These are phyloP conservation scores for Helleia helle DNA, from an alignment of 2,888 invertebrate species.

Conservation along the genomic window DNA sequence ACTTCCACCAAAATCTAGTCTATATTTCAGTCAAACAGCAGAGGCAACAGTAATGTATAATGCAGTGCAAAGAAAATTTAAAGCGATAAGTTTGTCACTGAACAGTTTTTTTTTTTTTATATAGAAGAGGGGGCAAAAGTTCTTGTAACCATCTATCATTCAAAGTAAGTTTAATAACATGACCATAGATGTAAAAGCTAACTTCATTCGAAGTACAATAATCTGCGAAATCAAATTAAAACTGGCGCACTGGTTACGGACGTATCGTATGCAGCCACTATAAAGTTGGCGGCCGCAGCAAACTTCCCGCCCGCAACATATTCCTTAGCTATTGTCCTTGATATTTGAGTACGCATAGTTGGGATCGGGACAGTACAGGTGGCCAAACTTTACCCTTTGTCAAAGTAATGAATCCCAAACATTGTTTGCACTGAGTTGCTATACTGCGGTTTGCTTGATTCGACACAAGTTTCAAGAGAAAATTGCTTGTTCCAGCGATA, in stretches of 20 bases:
- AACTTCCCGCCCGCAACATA: slow-evolving; percentile 17
- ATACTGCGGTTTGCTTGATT: slow-evolving; percentile 20
- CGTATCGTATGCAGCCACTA: not conserved
- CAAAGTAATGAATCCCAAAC: slow-evolving; percentile 26
- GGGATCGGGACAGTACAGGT: slow-evolving; percentile 20
- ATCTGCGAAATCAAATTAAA: not conserved
- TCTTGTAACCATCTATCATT: no score
- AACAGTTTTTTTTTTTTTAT: no score
- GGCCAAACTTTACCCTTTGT: slow-evolving; percentile 29
- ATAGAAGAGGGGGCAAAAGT: no score
- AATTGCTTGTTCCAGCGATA: not conserved
- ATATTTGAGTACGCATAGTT: slow-evolving; percentile 24
- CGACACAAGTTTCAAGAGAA: slow-evolving; percentile 9
- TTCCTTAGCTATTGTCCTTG: slow-evolving; percentile 19
- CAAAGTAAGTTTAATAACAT: no score
- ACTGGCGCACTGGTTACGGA: not conserved
- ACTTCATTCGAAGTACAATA: no score
- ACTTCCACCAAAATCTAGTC: slow-evolving; percentile 20
- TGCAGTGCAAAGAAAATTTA: no score
- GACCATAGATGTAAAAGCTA: no score
- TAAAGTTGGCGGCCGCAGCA: not conserved
- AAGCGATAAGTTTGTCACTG: no score
- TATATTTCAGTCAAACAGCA: no score
- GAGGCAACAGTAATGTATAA: no score
- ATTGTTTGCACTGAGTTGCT: slow-evolving; percentile 25